Conservation (phyloP, 2,888 invertebrate genomes). For the Ceraclea dissimilis region DNA sequence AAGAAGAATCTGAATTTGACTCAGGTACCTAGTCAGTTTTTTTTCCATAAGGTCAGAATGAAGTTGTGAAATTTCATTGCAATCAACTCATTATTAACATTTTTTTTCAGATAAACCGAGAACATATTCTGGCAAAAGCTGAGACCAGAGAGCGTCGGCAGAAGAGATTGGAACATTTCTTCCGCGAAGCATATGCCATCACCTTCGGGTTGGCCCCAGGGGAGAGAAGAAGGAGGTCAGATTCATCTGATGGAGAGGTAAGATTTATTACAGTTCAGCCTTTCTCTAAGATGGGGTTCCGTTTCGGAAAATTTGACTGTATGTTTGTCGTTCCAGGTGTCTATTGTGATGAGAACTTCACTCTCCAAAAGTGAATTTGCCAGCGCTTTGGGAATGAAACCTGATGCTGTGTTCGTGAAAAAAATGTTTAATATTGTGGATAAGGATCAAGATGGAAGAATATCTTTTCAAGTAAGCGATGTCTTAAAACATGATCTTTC, state of each 20-base stretch:
- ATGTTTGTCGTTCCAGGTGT: conserved; percentile 37
- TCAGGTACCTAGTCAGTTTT: conserved; percentile 44
- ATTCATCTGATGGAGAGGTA: conserved; percentile 71
- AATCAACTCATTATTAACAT: not conserved
- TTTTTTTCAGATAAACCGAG: conserved; percentile 57
- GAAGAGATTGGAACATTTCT: conserved; percentile 88
- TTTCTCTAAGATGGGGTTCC: too few species aligned
- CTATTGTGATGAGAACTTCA: conserved; percentile 90
- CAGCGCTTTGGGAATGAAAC: conserved; percentile 90
- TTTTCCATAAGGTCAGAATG: too few species aligned
- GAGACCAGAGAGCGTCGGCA: conserved; percentile 92
- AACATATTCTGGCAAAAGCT: conserved; percentile 82
- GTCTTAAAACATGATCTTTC: not conserved
- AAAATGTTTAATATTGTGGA: conserved; percentile 98
- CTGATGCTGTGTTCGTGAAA: conserved; percentile 89
- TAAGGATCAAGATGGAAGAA: conserved; percentile 86
- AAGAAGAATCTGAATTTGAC: conserved; percentile 72
- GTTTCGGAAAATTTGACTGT: not conserved
- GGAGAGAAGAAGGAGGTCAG: conserved; percentile 67
- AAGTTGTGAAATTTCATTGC: too few species aligned
- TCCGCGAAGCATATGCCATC: conserved; percentile 89
- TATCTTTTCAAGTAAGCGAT: conserved; percentile 73
- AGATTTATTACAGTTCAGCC: too few species aligned
- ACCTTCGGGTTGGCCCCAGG: conserved; percentile 87
- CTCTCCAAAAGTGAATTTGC: conserved; percentile 90